These are phyloP conservation scores for Marmota monax DNA, from an alignment of 2,113 vertebrate species.

Conservation along the genomic window DNA sequence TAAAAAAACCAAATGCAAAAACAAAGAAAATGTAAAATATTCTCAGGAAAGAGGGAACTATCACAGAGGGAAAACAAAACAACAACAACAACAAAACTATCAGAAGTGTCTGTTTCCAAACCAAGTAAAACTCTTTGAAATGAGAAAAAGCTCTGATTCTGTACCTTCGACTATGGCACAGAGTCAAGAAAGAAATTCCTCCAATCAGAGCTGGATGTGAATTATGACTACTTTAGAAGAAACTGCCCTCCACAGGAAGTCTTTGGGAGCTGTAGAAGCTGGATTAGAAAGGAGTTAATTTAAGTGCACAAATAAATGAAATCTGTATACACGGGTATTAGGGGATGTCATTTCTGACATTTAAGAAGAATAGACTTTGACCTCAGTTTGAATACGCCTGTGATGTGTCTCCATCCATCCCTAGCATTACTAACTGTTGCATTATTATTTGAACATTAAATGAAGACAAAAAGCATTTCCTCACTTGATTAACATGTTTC, in stretches of 20 bases:
- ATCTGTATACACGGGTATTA: constrained; percentile 56
- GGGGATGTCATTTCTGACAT: constrained; percentile 59
- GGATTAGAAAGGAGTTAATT: constrained; percentile 72
- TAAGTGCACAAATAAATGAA: constrained; percentile 57
- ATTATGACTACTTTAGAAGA: constrained; percentile 1
- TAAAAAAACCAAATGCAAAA: not conserved
- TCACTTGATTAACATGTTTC: constrained; percentile 17
- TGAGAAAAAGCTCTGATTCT: not conserved
- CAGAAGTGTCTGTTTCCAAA: constrained; percentile 7
- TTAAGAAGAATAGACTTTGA: constrained; percentile 53
- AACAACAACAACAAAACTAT: not conserved
- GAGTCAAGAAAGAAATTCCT: constrained; percentile 28
- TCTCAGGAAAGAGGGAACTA: not conserved
- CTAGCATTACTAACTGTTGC: not conserved
- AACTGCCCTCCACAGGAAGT: constrained; percentile 59
- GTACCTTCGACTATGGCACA: not conserved
- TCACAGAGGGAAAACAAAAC: constrained; percentile 3
- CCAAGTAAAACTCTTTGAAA: constrained; percentile 10
- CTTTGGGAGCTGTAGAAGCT: constrained; percentile 16
- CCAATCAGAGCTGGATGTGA: constrained; percentile 5
- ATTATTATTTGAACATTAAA: not conserved
- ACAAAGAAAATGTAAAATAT: not conserved
- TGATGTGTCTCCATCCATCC: not conserved
- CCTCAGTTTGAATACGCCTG: constrained; percentile 59
- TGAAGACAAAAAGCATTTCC: constrained; percentile 42